Percentiles rank a stretch among this genome's conserved stretches.
Conservation (phyloP, 2,888 invertebrate species). For the Calliopum simillimum region DNA sequence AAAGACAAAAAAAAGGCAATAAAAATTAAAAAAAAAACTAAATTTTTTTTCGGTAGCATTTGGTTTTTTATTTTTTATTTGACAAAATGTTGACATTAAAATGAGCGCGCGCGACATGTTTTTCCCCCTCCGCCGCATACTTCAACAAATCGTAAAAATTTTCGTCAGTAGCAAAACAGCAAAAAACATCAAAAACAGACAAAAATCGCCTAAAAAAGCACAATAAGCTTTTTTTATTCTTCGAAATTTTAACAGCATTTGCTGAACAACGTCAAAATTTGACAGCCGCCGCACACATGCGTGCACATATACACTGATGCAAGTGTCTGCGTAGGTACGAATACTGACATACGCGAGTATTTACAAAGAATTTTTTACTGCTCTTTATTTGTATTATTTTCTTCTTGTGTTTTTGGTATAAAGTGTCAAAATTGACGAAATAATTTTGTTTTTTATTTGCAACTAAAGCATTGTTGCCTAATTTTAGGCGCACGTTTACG, state of each 20-base stretch:
- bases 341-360: no score
- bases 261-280: no score
- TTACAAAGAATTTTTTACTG: no score
- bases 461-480: no score
- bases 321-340: no score
- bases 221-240: neutral
- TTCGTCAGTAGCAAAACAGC: neutral
- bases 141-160: constrained; percentile 3
- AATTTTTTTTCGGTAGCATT: neutral
- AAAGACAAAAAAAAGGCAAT: neutral
- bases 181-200: neutral
- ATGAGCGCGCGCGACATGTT: neutral
- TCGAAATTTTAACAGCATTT: no score
- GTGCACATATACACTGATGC: neutral
- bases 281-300: no score
- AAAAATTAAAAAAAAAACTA: neutral
- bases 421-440: no score
- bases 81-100: constrained; percentile 18
- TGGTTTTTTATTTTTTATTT: neutral
- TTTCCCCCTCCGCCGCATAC: neutral
- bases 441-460: no score
- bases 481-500: no score
- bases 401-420: no score
- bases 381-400: no score
- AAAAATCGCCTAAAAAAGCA: neutral